phyloP scores from a whole-genome alignment of 2,113 vertebrate species.

The Pagrus major region DNA sequence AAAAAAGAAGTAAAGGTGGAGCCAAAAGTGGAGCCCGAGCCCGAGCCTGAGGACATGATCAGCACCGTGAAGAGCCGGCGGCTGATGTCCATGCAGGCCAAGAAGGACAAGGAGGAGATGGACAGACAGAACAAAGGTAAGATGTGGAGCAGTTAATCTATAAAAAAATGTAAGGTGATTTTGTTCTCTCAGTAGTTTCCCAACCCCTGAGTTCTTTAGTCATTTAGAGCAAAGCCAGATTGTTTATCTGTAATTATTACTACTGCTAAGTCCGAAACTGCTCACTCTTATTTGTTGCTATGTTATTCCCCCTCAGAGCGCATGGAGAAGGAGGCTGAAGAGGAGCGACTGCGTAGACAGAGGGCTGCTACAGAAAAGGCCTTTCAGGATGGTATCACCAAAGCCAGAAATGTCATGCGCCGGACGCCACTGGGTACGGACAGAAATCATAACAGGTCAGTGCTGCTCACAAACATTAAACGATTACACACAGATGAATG shows the following conservation, averaged over 20 bases:
- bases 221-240: background rate
- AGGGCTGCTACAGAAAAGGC: conserved; percentile 90
- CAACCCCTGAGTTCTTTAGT: background rate
- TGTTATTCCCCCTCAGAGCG: conserved; percentile 83
- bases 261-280: too few relatives aligned
- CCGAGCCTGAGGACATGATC: conserved; percentile 92
- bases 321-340: conserved; percentile 94
- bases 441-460: conserved; percentile 94
- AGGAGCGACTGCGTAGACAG: conserved; percentile 91
- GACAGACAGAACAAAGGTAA: conserved; percentile 94
- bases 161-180: too few relatives aligned
- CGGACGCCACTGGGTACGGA: conserved; percentile 93
- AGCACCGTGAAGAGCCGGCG: conserved; percentile 95
- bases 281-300: background rate
- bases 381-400: conserved; percentile 95
- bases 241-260: background rate
- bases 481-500: background rate
- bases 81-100: conserved; percentile 93
- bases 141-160: background rate
- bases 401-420: conserved; percentile 91
- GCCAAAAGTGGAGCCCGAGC: conserved; percentile 72
- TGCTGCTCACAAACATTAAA: background rate
- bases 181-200: background rate
- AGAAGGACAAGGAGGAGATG: conserved; percentile 94
- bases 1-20: conserved; percentile 82